Conservation (phyloP, 2,797 vertebrate species). For the Schizopygopsis pylzovi region DNA sequence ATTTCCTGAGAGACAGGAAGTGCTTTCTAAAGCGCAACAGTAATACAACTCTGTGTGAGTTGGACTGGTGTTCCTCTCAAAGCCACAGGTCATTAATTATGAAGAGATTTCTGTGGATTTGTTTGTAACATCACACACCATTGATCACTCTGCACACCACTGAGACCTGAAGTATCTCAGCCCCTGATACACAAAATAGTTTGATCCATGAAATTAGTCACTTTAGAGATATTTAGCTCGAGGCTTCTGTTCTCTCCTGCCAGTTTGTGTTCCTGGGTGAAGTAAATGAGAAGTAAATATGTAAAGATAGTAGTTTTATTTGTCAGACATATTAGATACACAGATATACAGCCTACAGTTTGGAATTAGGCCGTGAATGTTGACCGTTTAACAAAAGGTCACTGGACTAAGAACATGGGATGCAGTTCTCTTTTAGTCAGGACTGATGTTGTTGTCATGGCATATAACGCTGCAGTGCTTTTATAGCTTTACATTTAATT, state of each 20-base stretch:
- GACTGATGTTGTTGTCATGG: constrained; percentile 3
- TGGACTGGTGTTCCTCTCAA: constrained; percentile 48
- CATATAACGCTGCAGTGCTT: constrained; percentile 29
- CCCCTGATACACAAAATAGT: constrained; percentile 42
- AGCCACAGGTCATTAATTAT: constrained; percentile 61
- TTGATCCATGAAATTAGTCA: constrained; percentile 58
- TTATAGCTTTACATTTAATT: constrained; percentile 47
- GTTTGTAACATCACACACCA: constrained; percentile 57
- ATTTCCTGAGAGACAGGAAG: constrained; percentile 47
- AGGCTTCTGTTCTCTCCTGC: constrained; percentile 57
- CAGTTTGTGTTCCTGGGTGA: constrained; percentile 24
- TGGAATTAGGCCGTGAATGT: background rate
- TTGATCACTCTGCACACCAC: constrained; percentile 51
- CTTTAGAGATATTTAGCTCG: constrained; percentile 59
- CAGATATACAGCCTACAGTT: background rate
- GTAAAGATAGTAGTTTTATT: constrained; percentile 13
- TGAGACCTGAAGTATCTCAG: constrained; percentile 50
- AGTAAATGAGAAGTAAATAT: constrained; percentile 26
- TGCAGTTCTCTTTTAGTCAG: constrained; percentile 6
- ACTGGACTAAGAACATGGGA: background rate
- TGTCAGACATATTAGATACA: background rate
- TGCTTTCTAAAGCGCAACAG: constrained; percentile 51
- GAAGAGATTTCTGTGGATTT: constrained; percentile 58
- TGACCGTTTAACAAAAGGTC: background rate
- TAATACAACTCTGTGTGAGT: constrained; percentile 38